Conservation (phyloP, 2,888 invertebrate species). For the Andrena minutula region DNA sequence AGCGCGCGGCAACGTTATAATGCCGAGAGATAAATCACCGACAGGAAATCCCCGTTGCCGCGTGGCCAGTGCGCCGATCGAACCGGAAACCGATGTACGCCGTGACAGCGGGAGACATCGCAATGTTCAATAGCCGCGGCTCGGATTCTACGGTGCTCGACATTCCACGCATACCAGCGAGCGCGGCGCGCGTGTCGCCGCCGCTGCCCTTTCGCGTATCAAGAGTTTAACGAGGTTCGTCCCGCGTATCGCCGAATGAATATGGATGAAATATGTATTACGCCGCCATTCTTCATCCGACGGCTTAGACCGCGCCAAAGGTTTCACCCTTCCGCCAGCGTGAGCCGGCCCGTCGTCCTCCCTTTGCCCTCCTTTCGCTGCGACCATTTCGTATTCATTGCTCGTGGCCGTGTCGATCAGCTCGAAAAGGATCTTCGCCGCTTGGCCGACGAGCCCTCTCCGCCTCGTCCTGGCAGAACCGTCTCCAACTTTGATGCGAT, state of each 20-base stretch:
- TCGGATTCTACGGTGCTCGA: constrained; percentile 59
- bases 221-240: constrained; percentile 62
- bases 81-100: constrained; percentile 63
- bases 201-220: constrained; percentile 49
- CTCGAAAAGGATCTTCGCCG: constrained; percentile 72
- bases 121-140: constrained; percentile 62
- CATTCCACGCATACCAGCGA: constrained; percentile 56
- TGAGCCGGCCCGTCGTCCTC: neutral
- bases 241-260: constrained; percentile 64
- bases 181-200: constrained; percentile 43
- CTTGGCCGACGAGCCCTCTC: constrained; percentile 45
- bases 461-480: constrained; percentile 58
- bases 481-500: constrained; percentile 72
- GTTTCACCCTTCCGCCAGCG: constrained; percentile 40
- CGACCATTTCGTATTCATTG: constrained; percentile 80
- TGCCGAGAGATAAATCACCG: constrained; percentile 51
- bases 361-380: constrained; percentile 14
- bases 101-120: constrained; percentile 56
- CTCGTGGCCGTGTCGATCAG: constrained; percentile 75
- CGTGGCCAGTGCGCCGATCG: constrained; percentile 33
- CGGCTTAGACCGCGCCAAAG: constrained; percentile 75
- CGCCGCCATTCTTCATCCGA: constrained; percentile 75
- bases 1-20: constrained; percentile 19
- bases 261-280: constrained; percentile 79
- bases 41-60: constrained; percentile 52